These are phyloP conservation scores for Parasteatoda tepidariorum DNA, from an alignment of 1,140 invertebrate genomes.

Conservation along the genomic window DNA sequence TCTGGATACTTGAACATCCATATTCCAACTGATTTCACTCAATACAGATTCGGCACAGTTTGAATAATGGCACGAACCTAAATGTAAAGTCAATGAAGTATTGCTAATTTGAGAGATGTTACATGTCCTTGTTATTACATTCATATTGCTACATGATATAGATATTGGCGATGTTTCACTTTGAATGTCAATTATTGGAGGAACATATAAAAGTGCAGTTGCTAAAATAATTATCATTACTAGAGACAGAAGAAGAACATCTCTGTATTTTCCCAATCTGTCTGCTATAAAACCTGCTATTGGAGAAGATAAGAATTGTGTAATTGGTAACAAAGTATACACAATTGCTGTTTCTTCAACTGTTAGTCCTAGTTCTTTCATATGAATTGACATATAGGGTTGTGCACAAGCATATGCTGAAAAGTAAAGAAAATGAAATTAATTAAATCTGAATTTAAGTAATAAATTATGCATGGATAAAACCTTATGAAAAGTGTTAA, in stretches of 20 bases:
- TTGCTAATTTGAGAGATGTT: background rate
- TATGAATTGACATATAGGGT: conserved; percentile 86
- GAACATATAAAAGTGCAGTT: conserved; percentile 76
- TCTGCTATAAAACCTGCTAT: conserved; percentile 82
- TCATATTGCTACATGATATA: background rate
- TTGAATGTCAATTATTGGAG: background rate
- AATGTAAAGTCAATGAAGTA: background rate
- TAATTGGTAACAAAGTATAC: conserved; percentile 83
- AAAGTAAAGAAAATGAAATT: conserved; percentile 63
- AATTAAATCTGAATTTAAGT: background rate
- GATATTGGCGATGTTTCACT: background rate
- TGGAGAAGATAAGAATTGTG: conserved; percentile 82
- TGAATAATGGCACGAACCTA: background rate
- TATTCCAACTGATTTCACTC: background rate
- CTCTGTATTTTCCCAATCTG: conserved; percentile 83
- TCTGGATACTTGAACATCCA: background rate
- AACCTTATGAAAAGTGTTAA: too few relatives aligned
- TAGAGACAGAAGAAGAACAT: conserved; percentile 74
- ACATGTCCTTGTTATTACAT: background rate
- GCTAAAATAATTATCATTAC: conserved; percentile 77
- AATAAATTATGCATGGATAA: background rate
- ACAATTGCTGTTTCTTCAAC: conserved; percentile 86
- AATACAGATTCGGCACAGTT: background rate
- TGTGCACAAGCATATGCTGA: conserved; percentile 79
- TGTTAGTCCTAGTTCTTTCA: conserved; percentile 84